A percentile compares a stretch with the other conserved stretches of the same genome.
These are phyloP conservation scores for Pogoniulus pusillus DNA, from an alignment of 2,797 vertebrate species.

Conservation along the genomic window DNA sequence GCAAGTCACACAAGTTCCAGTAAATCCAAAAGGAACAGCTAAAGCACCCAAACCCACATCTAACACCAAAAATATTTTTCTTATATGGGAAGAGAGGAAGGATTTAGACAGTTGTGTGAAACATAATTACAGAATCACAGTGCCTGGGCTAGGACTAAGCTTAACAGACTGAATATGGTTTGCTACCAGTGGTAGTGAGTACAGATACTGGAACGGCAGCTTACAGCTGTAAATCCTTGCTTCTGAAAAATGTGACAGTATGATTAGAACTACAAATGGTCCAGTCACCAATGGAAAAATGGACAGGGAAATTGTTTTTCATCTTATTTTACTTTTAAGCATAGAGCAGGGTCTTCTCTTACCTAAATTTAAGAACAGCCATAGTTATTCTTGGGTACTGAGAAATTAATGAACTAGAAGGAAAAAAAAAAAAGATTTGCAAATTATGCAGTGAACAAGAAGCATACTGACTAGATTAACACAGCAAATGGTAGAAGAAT, in stretches of 20 bases:
- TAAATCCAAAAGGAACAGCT: not conserved
- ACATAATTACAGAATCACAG: not conserved
- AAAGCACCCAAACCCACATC: constrained; percentile 1
- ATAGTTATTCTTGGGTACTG: not conserved
- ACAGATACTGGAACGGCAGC: not conserved
- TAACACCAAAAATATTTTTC: not conserved
- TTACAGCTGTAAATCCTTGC: not conserved
- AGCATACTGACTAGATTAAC: not conserved
- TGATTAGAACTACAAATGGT: not conserved
- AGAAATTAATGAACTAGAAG: not conserved
- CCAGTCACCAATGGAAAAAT: not conserved
- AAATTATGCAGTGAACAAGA: not conserved
- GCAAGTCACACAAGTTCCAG: not conserved
- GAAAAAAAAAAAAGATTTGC: not conserved
- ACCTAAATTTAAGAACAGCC: not conserved
- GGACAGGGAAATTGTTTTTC: not conserved
- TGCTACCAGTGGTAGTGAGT: not conserved
- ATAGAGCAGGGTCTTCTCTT: not conserved
- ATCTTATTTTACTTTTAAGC: not conserved
- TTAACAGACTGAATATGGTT: not conserved
- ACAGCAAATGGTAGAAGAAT: not conserved
- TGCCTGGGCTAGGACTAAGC: not conserved
- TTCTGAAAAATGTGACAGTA: not conserved
- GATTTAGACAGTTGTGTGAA: not conserved
- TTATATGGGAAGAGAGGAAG: not conserved